phyloP scores from a whole-genome alignment of 2,888 invertebrate species.

The Meganola albula region DNA sequence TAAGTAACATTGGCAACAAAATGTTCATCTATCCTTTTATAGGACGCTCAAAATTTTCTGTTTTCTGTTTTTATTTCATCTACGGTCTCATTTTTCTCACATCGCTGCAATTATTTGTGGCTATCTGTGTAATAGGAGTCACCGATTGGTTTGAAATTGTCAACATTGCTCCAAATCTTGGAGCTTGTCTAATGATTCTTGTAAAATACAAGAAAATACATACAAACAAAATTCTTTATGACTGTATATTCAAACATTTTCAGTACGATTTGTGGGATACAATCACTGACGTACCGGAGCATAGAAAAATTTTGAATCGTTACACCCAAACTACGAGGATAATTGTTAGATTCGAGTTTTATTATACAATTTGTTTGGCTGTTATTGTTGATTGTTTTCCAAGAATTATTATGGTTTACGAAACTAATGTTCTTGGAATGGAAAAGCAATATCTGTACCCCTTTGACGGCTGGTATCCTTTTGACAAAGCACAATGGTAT shows the following conservation, averaged over 20 bases:
- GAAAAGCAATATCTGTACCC: conserved; percentile 47
- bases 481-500: conserved; percentile 57
- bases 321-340: conserved; percentile 37
- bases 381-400: conserved; percentile 49
- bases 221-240: conserved; percentile 37
- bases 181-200: conserved; percentile 48
- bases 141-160: conserved; percentile 51
- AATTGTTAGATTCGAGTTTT: conserved; percentile 42
- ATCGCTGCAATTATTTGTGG: conserved; percentile 39
- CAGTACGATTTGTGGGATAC: conserved; percentile 43
- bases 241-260: conserved; percentile 46
- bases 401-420: conserved; percentile 50
- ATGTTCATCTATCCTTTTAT: conserved; percentile 51
- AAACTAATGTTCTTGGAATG: conserved; percentile 34
- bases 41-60: conserved; percentile 31
- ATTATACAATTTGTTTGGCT: conserved; percentile 40
- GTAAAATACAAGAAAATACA: conserved; percentile 49
- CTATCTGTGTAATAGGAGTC: conserved; percentile 39
- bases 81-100: conserved; percentile 37
- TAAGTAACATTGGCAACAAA: conserved; percentile 39
- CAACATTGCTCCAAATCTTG: conserved; percentile 57
- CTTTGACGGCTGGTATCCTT: conserved; percentile 65
- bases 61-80: conserved; percentile 33
- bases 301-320: conserved; percentile 33
- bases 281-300: conserved; percentile 32